Percentiles rank a stretch among this genome's conserved stretches.
These are phyloP conservation scores for Acanthochromis polyacanthus DNA, from an alignment of 2,113 vertebrate species.

Conservation along the genomic window DNA sequence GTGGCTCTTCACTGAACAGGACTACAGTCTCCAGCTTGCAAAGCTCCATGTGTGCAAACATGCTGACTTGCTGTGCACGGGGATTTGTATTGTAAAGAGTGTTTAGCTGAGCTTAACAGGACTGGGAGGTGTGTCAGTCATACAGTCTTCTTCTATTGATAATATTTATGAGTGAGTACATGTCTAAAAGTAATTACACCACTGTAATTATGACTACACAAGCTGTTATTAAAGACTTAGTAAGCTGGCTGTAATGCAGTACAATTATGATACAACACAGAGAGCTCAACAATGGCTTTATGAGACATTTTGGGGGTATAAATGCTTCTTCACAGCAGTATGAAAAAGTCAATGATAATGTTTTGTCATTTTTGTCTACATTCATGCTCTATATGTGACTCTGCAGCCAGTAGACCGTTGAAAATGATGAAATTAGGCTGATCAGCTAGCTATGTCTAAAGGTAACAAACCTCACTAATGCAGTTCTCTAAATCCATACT, in stretches of 20 bases:
- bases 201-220: neutral
- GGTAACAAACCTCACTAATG: too few species aligned
- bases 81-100: slow-evolving; percentile 81
- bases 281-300: neutral
- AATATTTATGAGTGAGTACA: slow-evolving; percentile 39
- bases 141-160: slow-evolving; percentile 18
- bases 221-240: neutral
- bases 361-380: too few species aligned
- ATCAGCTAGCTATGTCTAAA: too few species aligned
- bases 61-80: slow-evolving; percentile 81
- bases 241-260: neutral
- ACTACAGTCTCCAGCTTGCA: slow-evolving; percentile 74
- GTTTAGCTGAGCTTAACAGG: slow-evolving; percentile 85
- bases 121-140: slow-evolving; percentile 67
- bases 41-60: slow-evolving; percentile 73
- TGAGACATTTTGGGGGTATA: too few species aligned
- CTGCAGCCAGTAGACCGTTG: too few species aligned
- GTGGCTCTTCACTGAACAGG: slow-evolving; percentile 50
- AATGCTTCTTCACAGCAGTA: too few species aligned
- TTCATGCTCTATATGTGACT: too few species aligned
- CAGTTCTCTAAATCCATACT: too few species aligned
- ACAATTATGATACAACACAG: neutral
- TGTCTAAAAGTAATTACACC: neutral
- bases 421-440: too few species aligned
- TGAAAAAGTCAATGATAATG: too few species aligned